Base-by-base conservation (phyloP, 2,797 vertebrate genomes). In the Liasis olivaceus region DNA sequence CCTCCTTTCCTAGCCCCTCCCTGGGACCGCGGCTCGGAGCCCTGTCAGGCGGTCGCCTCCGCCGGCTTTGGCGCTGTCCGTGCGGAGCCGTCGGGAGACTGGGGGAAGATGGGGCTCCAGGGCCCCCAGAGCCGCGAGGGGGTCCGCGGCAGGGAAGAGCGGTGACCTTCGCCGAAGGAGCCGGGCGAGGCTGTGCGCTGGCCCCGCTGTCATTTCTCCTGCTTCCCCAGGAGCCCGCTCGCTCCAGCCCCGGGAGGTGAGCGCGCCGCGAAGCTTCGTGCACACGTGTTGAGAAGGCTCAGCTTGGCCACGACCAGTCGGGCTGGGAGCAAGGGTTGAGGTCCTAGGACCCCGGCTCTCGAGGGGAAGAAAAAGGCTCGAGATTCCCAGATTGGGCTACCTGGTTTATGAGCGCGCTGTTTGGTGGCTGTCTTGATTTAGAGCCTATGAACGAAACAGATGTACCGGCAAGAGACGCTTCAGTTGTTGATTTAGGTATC, bases 81-180 rank as follows among this genome's bases (percentile, higher is more conserved):
- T 64, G 15, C 54, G 4, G 54, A 59, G 17, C 5, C 11, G 22
- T 22, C 85, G 51, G 8, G 63, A 24, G 24, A 6, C 0, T 13
- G 24, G 14, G 15, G 56, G 26, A 4, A 31, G 20, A n/a, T 13
- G 17, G 24, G 69, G 5, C 13, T 26, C 1, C 4, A 20, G 58
- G 72, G 12, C n/a, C 28, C 0, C 12, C 4, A 14, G 2, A 8
- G 4, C 59, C 2, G 11, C 0, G 20, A 1, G 60, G 12, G 9
- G 22, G 28, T 5, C 7, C 22, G 5, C 60, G 3, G 47, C 9
- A n/a, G 22, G 20, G 58, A 15, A 69, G 14, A 3, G 5, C n/a
- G 14, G 4, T 42, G 85, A 77, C 1, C 3, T 77, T 42, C 72
- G 31, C 72, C 72, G 36, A 81, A 81, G 72, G 47, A 24, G 17